Base-by-base conservation (phyloP, 2,797 vertebrate genomes). In the Uromys caudimaculatus region DNA sequence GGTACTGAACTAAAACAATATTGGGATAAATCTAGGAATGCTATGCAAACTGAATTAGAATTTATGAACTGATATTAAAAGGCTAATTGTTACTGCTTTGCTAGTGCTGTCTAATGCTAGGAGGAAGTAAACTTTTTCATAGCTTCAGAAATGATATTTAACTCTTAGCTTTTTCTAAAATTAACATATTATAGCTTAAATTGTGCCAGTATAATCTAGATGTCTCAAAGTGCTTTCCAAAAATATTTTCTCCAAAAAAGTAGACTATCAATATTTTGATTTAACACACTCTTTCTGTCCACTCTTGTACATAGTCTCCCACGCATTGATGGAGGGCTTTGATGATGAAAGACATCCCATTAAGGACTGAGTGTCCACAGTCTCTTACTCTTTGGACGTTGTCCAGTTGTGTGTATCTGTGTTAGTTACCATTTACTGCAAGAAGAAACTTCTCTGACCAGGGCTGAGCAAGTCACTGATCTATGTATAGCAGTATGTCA, bases 101-200 rank as follows among this genome's bases (percentile, higher is more conserved):
- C 64, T 92, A 58, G 41, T 78, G 29, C 71, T 24, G 44, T 94
- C 84, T 93, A 69, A 89, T 38, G 92, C 7, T 93, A 78, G 71
- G 78, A 93, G 16, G 32, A 93, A 93, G 27, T 94, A 13, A 90
- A 64, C 21, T 32, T 88, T 94, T 81, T 92, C 19, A 60, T n/a
- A 82, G 38, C 83, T 95, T 95, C 54, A 87, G 85, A 93, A 95
- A 71, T 76, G 21, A 56, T 86, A 4, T 95, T 94, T 95, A 27
- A 85, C 50, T 27, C 17, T 86, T 11, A 91, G 0, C 56, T 97
- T 94, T 95, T 64, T 93, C 75, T 93, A 29, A 94, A 89, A 82
- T 71, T 95, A 67, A 73, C 67, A 44, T 86, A 50, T 24, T 24
- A 14, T 32, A 58, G 54, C 32, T 84, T 94, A 87, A 90, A 64